Evolutionary conservation across 2,113 vertebrate species (phyloP).

Genomic region (Rhegmatorhina hoffmannsi): DNA sequence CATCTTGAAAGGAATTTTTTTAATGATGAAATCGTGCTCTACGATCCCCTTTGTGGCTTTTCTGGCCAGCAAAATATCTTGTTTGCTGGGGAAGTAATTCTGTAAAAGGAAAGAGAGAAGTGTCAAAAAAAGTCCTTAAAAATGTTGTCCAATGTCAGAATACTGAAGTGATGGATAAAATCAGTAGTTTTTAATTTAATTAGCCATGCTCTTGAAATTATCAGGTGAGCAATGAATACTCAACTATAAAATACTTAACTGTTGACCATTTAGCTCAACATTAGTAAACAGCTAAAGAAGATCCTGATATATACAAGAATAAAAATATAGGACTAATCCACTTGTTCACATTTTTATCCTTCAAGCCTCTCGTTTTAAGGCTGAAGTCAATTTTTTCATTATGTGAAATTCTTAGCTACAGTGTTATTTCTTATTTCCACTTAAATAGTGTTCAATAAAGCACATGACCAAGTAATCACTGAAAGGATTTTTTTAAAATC

Average conservation of each 20-base stretch:
- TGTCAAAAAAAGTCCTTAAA: neutral
- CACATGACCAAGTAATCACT: neutral
- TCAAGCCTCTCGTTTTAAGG: neutral
- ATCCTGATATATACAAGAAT: neutral
- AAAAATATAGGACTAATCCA: neutral
- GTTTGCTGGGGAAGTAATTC: constrained; percentile 92
- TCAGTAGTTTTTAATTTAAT: neutral
- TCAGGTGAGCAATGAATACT: neutral
- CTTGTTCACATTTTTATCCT: neutral
- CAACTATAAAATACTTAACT: neutral
- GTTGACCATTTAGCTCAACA: neutral
- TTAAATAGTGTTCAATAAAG: neutral
- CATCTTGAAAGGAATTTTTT: constrained; percentile 99
- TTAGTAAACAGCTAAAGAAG: neutral
- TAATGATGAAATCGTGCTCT: constrained; percentile 96
- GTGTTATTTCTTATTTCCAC: neutral
- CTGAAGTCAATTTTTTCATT: neutral
- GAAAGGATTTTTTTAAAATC: neutral
- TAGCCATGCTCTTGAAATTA: neutral
- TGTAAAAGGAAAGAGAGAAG: constrained; percentile 58
- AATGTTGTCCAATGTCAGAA: neutral
- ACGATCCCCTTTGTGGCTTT: constrained; percentile 97
- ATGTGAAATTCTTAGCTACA: neutral
- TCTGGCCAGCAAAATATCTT: constrained; percentile 93
- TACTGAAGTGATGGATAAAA: neutral